Base-by-base conservation (phyloP, 2,888 invertebrate genomes). In the Pachliopta kotzebuea region DNA sequence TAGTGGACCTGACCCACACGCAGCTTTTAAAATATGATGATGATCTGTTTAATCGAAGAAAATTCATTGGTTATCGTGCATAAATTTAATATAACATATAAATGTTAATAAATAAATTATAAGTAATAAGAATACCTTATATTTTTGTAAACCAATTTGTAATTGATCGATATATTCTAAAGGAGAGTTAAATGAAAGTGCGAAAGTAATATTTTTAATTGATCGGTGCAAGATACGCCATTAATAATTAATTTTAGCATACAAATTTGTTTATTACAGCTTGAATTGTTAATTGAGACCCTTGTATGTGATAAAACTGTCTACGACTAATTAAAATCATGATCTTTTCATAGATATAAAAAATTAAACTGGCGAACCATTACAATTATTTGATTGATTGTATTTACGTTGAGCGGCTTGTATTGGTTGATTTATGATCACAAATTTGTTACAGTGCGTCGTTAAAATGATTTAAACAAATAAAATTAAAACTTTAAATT, bases 191-290 rank as follows among this genome's bases (percentile, higher is more conserved):
- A 37, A 56, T 29, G 57, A 57, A 52, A 63, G 62, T 63, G 62
- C 58, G 62, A 63, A 63, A 63, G 62, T 63, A 21, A 45, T 56
- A 45, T 45, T 45, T 52, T 57, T 52, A 63, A 57, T 63, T 45
- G 53, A 60, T 60, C 17, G 23, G 53, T 52, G 9, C 37, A 26
- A 49, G 56, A 62, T 31, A 56, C 37, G 24, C n/a, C 23, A 62
- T n/a, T 56, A 37, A 56, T 56, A 62, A 42, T 37, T 50, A n/a
- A 49, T 29, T 31, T 56, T 56, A 62, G 62, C 62, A 60, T 54
- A 29, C 53, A 56, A 50, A 56, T 62, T 29, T 62, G 50, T 52
- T 56, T 54, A 31, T 62, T 18, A 37, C 24, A 56, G 18, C 20
- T 50, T 37, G n/a, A 52, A 50, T 56, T 24, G 56, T 50, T 50